Base-by-base conservation (phyloP, 2,797 vertebrate genomes). In the Microcaecilia unicolor region DNA sequence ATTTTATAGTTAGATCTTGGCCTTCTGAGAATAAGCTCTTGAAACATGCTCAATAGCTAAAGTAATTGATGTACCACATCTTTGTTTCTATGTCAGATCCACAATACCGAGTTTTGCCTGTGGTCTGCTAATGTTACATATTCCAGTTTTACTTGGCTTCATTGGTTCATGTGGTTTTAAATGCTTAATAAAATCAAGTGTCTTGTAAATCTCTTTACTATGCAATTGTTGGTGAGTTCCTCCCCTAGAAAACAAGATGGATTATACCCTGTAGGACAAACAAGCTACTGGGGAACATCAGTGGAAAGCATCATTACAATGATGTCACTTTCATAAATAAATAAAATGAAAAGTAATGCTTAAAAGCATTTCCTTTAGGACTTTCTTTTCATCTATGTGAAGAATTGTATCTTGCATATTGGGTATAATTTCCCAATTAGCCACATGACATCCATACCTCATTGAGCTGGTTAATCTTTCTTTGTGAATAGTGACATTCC, bases 401-500 rank as follows among this genome's bases (percentile, higher is more conserved):
- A n/a, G n/a, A n/a, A n/a, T n/a, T n/a, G n/a, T n/a, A 41, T 29
- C 19, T 30, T 12, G 5, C 7, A 46, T 13, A n/a, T 44, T n/a
- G 30, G 2, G 22, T 15, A 10, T 25, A 17, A 40, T 37, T n/a
- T 18, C 2, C 17, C 15, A 8, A 21, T 34, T 26, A 27, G 10
- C 33, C 50, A 43, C 41, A 6, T 0, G 25, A 9, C 3, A 9
- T 22, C 23, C 21, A 13, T 42, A 20, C n/a, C n/a, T n/a, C n/a
- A n/a, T n/a, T 52, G 21, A 34, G 48, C 42, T 43, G 35, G 23
- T 13, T 47, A 48, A 28, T 46, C 41, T 12, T 25, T 35, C 52
- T 20, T 8, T 50, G 44, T 40, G 48, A 51, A 60, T 62, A 62
- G 52, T 58, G 56, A 43, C 66, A 56, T 66, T 50, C 53, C 52